phyloP scores from a whole-genome alignment of 1,140 invertebrate genomes.

The Pseudomyrmex cubaensis region DNA sequence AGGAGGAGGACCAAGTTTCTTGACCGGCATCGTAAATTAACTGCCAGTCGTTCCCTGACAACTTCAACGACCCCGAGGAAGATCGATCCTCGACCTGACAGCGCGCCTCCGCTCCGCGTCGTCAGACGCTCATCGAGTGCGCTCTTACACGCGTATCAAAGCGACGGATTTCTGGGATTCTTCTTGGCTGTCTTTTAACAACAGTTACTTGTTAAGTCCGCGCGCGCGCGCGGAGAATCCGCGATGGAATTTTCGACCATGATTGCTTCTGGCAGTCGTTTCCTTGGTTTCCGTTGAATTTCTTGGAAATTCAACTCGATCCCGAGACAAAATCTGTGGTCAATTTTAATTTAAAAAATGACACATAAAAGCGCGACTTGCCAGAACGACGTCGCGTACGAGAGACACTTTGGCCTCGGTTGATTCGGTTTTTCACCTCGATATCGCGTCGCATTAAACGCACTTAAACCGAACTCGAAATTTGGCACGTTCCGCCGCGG shows the following conservation, averaged over 20 bases:
- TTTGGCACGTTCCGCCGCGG: constrained; percentile 2
- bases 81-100: constrained; percentile 49
- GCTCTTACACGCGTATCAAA: constrained; percentile 33
- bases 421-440: neutral
- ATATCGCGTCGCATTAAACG: constrained; percentile 12
- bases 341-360: constrained; percentile 9
- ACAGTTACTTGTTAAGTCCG: constrained; percentile 7
- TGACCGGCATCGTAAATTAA: constrained; percentile 61
- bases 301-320: neutral
- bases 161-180: constrained; percentile 32
- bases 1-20: constrained; percentile 35
- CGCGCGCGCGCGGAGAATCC: neutral
- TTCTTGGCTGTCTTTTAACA: neutral
- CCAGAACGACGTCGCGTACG: no score
- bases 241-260: neutral
- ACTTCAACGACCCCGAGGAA: constrained; percentile 59
- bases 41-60: constrained; percentile 48
- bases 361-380: no score
- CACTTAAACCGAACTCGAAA: constrained; percentile 11
- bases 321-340: no score
- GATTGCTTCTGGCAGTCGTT: neutral
- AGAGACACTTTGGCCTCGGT: neutral
- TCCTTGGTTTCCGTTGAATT: neutral
- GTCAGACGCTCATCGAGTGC: neutral
- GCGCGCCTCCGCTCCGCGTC: neutral